phyloP scores from a whole-genome alignment of 2,888 invertebrate species.

The Amiota minor region DNA sequence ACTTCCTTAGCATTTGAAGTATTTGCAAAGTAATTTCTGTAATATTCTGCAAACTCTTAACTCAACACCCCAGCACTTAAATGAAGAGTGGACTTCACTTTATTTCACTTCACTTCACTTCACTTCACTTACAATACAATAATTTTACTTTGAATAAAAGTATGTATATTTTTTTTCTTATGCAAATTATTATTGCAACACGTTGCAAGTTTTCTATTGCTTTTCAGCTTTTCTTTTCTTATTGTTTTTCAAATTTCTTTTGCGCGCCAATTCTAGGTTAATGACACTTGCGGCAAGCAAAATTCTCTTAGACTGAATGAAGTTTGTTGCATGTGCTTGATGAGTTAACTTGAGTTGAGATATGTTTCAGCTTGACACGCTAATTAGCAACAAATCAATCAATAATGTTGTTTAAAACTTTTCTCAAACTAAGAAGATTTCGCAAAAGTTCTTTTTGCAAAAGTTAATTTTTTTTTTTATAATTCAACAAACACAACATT shows the following conservation, averaged over 20 bases:
- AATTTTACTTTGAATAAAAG: slow-evolving; percentile 26
- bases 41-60: no score
- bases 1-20: no score
- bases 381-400: slow-evolving; percentile 12
- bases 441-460: no score
- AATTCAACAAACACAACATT: no score
- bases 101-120: background rate
- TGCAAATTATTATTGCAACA: slow-evolving; percentile 66
- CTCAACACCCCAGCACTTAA: background rate
- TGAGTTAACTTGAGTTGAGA: background rate
- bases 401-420: no score
- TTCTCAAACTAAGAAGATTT: background rate
- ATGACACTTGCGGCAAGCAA: slow-evolving; percentile 55
- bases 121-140: slow-evolving; percentile 24
- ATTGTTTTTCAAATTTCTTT: slow-evolving; percentile 41
- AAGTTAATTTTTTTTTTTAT: no score
- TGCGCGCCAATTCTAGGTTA: slow-evolving; percentile 59
- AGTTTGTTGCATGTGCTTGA: background rate
- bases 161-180: slow-evolving; percentile 60
- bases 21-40: no score
- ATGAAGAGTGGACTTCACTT: background rate
- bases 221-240: slow-evolving; percentile 33
- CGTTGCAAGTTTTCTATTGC: slow-evolving; percentile 55
- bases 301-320: no score
- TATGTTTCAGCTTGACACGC: background rate